Base-by-base conservation (phyloP, 64 coral and sea anemone species). In the Porites lutea region DNA sequence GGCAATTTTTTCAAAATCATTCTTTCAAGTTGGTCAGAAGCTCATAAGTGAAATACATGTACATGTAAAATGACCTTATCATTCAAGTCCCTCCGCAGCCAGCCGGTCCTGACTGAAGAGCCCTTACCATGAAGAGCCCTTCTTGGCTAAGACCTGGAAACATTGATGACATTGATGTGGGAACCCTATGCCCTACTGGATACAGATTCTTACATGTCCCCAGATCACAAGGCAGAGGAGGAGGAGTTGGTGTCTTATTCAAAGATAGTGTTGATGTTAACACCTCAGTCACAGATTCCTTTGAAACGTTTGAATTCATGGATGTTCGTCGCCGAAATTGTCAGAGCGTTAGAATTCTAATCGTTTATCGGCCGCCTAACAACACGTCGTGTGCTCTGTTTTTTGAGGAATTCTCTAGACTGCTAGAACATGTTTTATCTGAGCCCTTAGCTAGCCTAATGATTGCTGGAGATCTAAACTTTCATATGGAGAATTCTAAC, bases 171-270 rank as follows among this genome's bases (percentile, higher is more conserved):
- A n/a, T n/a, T n/a, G n/a, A n/a, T n/a, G n/a, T n/a, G n/a, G n/a
- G n/a, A n/a, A n/a, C n/a, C n/a, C n/a, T n/a, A n/a, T n/a, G n/a
- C n/a, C n/a, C n/a, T n/a, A n/a, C n/a, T n/a, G n/a, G n/a, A n/a
- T n/a, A n/a, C n/a, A n/a, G n/a, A n/a, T n/a, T n/a, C n/a, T n/a
- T n/a, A n/a, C n/a, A n/a, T 52, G 48, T 80, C 37, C 50, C 52
- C 16, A 80, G 77, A 80, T 60, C 52, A 54, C 77, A 80, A 54
- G 52, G 48, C 21, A 80, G 50, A 6, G 77, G 51, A 53, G 77
- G 77, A 57, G 77, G 77, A 53, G 77, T 80, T 80, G 77, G 77
- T 80, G 55, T 80, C 13, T 57, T 80, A 80, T 80, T 80, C 55
- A 80, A 80, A 60, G 55, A 27, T 13, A 80, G 55, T 80, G 13